Base-by-base conservation (phyloP, 1,140 invertebrate genomes). In the Alviniconcha marisindica region DNA sequence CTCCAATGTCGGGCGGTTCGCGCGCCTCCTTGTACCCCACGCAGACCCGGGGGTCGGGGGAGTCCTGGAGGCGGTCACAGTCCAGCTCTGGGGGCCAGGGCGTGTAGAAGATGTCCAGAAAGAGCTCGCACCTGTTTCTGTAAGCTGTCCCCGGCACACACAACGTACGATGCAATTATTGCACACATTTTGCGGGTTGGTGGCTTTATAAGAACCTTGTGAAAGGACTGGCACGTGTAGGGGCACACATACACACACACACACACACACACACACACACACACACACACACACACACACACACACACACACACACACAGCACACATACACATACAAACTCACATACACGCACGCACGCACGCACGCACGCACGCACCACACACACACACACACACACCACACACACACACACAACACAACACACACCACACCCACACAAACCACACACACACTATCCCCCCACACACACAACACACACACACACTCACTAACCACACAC, bases 41-140 rank as follows among this genome's bases (percentile, higher is more conserved):
- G 74, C 91, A 92, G 0, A 92, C 84, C 36, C 78, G 87, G 2
- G 87, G 79, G 54, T 92, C 88, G 18, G 87, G 83, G 1, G 82
- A 83, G 78, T 92, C 90, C 3, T 90, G 90, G 14, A 91, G 86
- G 0, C 66, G 56, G 60, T 86, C 84, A 86, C 91, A 92, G 82
- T 87, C 87, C 33, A 91, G 48, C 7, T 81, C 77, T 21, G 79
- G 33, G 12, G 89, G 88, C 88, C 88, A 90, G 0, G 84, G 82
- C 15, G 42, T 60, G 56, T 83, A 81, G 74, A 89, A 89, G 24
- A 91, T 90, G 56, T 89, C 87, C 82, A 89, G 76, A 56, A 91
- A 92, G 31, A 90, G 81, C 21, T 85, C 86, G 82, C 91, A 92
- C 12, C 88, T 82, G 0, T 81, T 69, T 71, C 84, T 86, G 81